Percentiles rank a stretch among this genome's conserved stretches.
Conservation (phyloP, 2,113 vertebrate genomes). For the Progne subis region DNA sequence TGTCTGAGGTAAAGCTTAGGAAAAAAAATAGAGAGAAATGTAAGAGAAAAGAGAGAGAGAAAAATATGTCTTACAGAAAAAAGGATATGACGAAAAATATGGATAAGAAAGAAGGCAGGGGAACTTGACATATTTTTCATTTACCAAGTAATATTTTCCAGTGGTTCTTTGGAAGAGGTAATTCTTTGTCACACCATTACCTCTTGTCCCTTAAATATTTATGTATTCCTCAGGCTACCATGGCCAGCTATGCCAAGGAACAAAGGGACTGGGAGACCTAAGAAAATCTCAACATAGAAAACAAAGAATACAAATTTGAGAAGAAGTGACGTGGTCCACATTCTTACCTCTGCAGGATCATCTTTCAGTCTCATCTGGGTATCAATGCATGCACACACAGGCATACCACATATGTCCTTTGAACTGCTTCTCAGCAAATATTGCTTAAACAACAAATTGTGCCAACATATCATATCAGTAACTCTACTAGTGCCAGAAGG, state of each 20-base stretch:
- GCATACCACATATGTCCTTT: fast-evolving
- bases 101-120: neutral
- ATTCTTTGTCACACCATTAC: neutral
- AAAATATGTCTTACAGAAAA: neutral
- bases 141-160: neutral
- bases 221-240: neutral
- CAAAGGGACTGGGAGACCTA: neutral
- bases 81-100: neutral
- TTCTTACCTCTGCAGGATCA: neutral
- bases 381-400: neutral
- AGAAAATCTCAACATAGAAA: neutral
- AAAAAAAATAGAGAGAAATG: neutral
- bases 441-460: neutral
- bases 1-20: neutral
- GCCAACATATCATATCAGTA: neutral
- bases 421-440: neutral
- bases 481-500: neutral
- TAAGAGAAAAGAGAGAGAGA: neutral
- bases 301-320: neutral
- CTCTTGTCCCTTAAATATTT: neutral
- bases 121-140: neutral
- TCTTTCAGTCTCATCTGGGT: neutral
- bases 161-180: neutral
- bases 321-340: neutral
- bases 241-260: neutral